A percentile compares a stretch with the other conserved stretches of the same genome.
These are phyloP conservation scores for Polydrusus pterygomalis DNA, from an alignment of 2,888 invertebrate species.

Conservation along the genomic window DNA sequence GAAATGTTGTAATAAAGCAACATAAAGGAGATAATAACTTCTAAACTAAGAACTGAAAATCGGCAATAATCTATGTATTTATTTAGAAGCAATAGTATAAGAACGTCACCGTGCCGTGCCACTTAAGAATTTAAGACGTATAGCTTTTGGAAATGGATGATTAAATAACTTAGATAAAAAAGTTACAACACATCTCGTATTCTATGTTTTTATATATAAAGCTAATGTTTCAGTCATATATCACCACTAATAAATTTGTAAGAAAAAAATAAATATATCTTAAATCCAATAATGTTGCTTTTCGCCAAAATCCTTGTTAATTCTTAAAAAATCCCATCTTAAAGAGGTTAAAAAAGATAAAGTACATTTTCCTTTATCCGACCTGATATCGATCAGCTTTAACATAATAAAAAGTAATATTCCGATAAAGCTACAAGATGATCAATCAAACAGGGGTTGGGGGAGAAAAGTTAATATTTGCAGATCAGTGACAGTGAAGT, in stretches of 20 bases:
- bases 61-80: too few species aligned
- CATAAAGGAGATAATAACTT: too few species aligned
- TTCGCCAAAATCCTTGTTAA: not conserved
- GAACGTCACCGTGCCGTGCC: too few species aligned
- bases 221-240: too few species aligned
- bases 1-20: too few species aligned
- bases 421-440: constrained; percentile 36
- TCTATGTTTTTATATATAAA: too few species aligned
- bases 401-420: constrained; percentile 28
- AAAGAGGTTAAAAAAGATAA: constrained; percentile 23
- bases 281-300: not conserved
- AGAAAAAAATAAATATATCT: not conserved
- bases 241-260: not conserved
- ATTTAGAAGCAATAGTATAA: too few species aligned
- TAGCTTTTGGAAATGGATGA: too few species aligned
- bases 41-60: too few species aligned
- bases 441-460: constrained; percentile 38
- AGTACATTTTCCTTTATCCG: constrained; percentile 6
- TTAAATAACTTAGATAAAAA: too few species aligned
- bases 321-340: constrained; percentile 7
- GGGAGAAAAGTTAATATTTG: constrained; percentile 14
- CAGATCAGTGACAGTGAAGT: not conserved
- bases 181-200: too few species aligned
- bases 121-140: too few species aligned
- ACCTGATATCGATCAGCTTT: constrained; percentile 22